phyloP scores from a whole-genome alignment of 2,888 invertebrate genomes.

The Caenorhabditis virilis region DNA sequence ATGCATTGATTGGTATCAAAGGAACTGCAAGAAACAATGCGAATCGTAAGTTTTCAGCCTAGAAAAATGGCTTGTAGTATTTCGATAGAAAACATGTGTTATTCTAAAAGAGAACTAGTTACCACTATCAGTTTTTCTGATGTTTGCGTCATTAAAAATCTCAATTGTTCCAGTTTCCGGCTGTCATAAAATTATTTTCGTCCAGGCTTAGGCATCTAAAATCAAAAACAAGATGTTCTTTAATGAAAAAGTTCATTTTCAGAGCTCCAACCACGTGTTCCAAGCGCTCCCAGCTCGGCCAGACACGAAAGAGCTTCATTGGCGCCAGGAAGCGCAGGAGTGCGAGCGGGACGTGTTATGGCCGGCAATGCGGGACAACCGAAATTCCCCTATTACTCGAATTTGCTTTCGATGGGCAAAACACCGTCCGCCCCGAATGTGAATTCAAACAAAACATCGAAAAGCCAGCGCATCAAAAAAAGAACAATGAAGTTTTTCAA shows the following conservation, averaged over 20 bases:
- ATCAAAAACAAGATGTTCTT: neutral
- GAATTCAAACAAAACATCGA: constrained; percentile 12
- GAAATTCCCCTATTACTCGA: constrained; percentile 2
- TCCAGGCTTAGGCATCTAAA: too few species aligned
- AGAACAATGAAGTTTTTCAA: neutral
- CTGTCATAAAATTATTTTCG: too few species aligned
- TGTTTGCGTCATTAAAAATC: too few species aligned
- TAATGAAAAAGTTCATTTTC: too few species aligned
- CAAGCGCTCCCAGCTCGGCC: constrained; percentile 13
- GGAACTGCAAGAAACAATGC: neutral
- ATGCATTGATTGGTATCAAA: neutral
- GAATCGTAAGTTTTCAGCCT: neutral
- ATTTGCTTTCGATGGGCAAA: constrained; percentile 33
- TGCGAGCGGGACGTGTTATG: constrained; percentile 22
- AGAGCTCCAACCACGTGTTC: constrained; percentile 1
- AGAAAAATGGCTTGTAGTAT: neutral
- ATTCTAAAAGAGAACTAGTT: too few species aligned
- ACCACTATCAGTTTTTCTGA: too few species aligned
- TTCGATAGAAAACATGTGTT: too few species aligned
- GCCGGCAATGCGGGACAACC: constrained; percentile 21
- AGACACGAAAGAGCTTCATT: constrained; percentile 12
- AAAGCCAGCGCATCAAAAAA: neutral
- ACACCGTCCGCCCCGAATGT: constrained; percentile 48
- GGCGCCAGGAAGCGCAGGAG: constrained; percentile 10
- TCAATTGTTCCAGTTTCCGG: too few species aligned